phyloP scores from a whole-genome alignment of 2,888 invertebrate species.

The Cheilosia pagana region DNA sequence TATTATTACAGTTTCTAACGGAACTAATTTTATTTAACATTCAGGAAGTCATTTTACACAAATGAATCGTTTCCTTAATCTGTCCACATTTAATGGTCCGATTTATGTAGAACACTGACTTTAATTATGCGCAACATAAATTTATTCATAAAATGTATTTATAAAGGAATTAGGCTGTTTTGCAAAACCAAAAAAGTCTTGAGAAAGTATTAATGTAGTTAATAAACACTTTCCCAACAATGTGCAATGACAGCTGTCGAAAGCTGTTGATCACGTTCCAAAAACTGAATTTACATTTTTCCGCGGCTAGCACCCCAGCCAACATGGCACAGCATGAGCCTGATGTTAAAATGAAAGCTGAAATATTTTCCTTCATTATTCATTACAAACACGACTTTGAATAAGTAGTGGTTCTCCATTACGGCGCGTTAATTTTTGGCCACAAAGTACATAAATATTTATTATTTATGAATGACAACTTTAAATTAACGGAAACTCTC shows the following conservation, averaged over 20 bases:
- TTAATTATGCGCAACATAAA: no score
- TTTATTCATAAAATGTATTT: no score
- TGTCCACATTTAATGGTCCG: no score
- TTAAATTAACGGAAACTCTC: background rate
- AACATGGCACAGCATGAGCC: constrained; percentile 6
- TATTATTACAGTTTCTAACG: no score
- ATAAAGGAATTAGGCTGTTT: no score
- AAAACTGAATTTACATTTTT: constrained; percentile 1
- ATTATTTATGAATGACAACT: background rate
- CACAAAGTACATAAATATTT: background rate
- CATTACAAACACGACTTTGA: constrained; percentile 21
- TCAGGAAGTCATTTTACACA: no score
- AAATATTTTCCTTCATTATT: constrained; percentile 8
- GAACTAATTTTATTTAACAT: no score
- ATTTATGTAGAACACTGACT: no score
- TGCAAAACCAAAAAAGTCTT: no score
- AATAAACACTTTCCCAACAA: constrained; percentile 17
- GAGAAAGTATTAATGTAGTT: no score
- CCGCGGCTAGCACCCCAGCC: background rate
- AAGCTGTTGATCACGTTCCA: constrained; percentile 7
- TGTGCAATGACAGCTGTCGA: constrained; percentile 4
- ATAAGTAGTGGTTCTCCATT: constrained; percentile 12
- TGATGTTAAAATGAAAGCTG: constrained; percentile 16
- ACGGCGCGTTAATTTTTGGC: background rate
- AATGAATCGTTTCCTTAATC: no score